phyloP scores from a whole-genome alignment of 92 coral and sea anemone genomes.

The Phenganax marumi region DNA sequence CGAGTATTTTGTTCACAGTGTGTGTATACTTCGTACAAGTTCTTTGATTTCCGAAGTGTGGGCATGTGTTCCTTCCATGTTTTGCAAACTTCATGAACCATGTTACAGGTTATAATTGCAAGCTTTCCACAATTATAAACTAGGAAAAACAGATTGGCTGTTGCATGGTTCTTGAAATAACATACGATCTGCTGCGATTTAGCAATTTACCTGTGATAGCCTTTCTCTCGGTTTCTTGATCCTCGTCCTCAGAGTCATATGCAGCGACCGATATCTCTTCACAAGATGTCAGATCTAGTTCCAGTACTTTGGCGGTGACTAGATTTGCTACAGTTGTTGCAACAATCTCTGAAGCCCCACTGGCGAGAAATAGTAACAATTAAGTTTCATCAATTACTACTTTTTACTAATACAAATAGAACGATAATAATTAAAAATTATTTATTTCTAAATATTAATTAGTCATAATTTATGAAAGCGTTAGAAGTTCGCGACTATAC shows the following conservation, averaged over 20 bases:
- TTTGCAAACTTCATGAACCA: slow-evolving; percentile 70
- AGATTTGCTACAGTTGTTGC: slow-evolving; percentile 63
- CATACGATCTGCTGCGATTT: background rate
- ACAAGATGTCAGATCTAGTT: slow-evolving; percentile 52
- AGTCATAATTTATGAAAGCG: background rate
- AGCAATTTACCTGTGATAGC: background rate
- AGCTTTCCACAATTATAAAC: slow-evolving; percentile 64
- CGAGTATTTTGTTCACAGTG: slow-evolving; percentile 90
- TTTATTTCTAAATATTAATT: background rate
- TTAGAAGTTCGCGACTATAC: slow-evolving; percentile 39
- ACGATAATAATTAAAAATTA: background rate
- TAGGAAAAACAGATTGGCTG: slow-evolving; percentile 15
- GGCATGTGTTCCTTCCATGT: slow-evolving; percentile 63
- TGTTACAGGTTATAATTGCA: slow-evolving; percentile 66
- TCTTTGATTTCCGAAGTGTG: slow-evolving; percentile 60
- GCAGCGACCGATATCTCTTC: slow-evolving; percentile 11
- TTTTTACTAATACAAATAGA: background rate
- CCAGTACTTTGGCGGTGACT: slow-evolving; percentile 59
- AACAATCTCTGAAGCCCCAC: slow-evolving; percentile 68
- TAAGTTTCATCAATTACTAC: background rate
- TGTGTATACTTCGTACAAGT: slow-evolving; percentile 67
- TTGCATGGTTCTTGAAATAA: background rate
- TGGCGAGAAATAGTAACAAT: slow-evolving; percentile 10
- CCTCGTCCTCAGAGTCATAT: slow-evolving; percentile 39
- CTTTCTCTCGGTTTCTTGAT: background rate